These are phyloP conservation scores for Falco peregrinus DNA, from an alignment of 2,797 vertebrate species.

Conservation along the genomic window DNA sequence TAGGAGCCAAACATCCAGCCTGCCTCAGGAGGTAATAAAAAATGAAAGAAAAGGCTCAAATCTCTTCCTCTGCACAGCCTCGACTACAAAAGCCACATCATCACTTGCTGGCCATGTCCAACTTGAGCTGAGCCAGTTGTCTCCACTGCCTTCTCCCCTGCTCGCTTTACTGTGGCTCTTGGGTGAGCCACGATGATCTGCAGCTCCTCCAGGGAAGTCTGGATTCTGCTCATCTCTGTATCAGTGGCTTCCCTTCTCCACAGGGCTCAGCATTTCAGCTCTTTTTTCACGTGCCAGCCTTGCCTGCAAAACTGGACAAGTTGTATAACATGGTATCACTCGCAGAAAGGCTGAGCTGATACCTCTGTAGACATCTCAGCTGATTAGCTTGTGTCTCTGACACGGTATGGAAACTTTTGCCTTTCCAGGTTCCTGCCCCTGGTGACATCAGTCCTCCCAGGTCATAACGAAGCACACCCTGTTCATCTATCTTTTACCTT, in stretches of 20 bases:
- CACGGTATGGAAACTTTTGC: background rate
- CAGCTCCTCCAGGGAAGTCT: background rate
- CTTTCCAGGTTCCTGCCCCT: background rate
- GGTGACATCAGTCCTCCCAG: background rate
- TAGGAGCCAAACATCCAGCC: background rate
- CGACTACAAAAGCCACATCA: background rate
- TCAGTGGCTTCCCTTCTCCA: background rate
- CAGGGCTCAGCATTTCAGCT: background rate
- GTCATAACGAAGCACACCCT: background rate
- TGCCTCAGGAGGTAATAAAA: background rate
- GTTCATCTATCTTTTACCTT: background rate
- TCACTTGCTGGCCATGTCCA: background rate
- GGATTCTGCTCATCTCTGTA: background rate
- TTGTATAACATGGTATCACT: background rate
- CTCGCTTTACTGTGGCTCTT: background rate
- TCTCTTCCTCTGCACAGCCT: background rate
- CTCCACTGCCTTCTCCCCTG: background rate
- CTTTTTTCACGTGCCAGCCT: background rate
- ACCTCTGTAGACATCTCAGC: background rate
- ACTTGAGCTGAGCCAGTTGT: background rate
- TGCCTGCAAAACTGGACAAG: background rate
- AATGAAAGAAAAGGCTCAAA: background rate
- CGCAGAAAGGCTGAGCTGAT: background rate
- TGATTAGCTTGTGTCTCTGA: background rate
- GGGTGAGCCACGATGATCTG: background rate